Evolutionary conservation across 1,140 invertebrate genomes (phyloP), one percentile per base, ranked within the genome.

Genomic region (Phymorhynchus buccinoides): DNA sequence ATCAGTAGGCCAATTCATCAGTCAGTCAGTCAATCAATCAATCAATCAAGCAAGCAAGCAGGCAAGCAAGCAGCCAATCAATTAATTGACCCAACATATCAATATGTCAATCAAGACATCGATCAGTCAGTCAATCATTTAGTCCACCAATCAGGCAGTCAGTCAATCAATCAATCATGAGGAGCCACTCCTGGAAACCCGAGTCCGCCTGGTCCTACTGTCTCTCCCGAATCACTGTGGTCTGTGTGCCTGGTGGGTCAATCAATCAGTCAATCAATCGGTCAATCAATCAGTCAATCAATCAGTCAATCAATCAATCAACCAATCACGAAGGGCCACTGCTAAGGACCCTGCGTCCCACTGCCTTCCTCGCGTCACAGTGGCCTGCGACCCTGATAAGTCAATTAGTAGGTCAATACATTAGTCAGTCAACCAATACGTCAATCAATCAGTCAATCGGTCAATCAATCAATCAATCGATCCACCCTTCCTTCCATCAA

Each of bases 181-280:
- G 98, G 79, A 97, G 84, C 92, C 92, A 93, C 42, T 89, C 83
- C 32, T 89, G 78, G 80, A 92, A 92, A 1, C 92, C 92, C 16
- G 86, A 77, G 0, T 18, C 48, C 14, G 90, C 90, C n/a, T 48
- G 80, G 79, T 93, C 92, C 32, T 87, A 84, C 7, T 85, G 80
- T 66, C 92, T 79, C 52, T 87, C 80, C 30, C 86, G 82, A n/a
- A 93, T 85, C 37, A 93, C 48, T 52, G 84, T 87, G 12, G 90
- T 92, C 75, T 83, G 68, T 1, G 88, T 96, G 41, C 87, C 91
- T 92, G 84, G 14, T 22, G 22, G n/a, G n/a, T n/a, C n/a, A n/a
- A n/a, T n/a, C n/a, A n/a, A n/a, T n/a, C n/a, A 18, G 18, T 48
- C 7, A 48, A 48, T 48, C 7, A 48, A 48, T 48, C 7, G 44